A percentile compares a stretch with the other conserved stretches of the same genome.
Evolutionary conservation across 2,888 invertebrate species (phyloP).

Genomic region (Habroteleia sp.): DNA sequence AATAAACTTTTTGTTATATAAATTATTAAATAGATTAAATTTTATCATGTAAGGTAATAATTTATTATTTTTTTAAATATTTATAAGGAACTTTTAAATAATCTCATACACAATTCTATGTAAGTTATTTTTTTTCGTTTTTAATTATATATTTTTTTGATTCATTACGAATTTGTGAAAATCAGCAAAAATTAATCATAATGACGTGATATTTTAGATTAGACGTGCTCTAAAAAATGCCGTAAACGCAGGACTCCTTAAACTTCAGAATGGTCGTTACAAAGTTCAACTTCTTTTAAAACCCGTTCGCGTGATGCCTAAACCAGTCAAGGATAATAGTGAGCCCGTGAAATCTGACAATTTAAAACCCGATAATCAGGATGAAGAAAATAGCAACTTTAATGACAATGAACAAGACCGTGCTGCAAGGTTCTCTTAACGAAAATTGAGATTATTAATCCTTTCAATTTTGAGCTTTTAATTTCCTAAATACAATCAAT

Average conservation of each 20-base stretch:
- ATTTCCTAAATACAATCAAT: too few relatives aligned
- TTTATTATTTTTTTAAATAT: too few relatives aligned
- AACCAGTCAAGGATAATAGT: not conserved
- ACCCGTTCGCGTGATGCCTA: conserved; percentile 11
- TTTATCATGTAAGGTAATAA: too few relatives aligned
- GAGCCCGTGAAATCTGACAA: conserved; percentile 1
- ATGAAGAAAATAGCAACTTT: conserved; percentile 5
- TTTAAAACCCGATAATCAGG: conserved; percentile 12
- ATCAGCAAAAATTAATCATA: too few relatives aligned
- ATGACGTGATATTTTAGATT: conserved; percentile 67
- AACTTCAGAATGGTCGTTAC: conserved; percentile 72
- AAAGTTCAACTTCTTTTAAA: conserved; percentile 68
- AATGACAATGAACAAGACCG: conserved; percentile 15
- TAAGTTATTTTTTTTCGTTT: too few relatives aligned
- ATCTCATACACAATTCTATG: too few relatives aligned
- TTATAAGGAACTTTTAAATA: too few relatives aligned
- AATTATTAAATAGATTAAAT: too few relatives aligned
- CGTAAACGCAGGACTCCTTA: conserved; percentile 71
- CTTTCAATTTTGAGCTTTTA: too few relatives aligned
- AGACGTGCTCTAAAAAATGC: conserved; percentile 73
- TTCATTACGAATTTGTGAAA: too few relatives aligned
- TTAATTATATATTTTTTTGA: too few relatives aligned
- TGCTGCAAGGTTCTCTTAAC: not conserved
- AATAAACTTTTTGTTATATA: too few relatives aligned
- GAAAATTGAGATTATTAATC: not conserved